Evolutionary conservation across 2,888 invertebrate species (phyloP).

Genomic region (Deilephila elpenor): DNA sequence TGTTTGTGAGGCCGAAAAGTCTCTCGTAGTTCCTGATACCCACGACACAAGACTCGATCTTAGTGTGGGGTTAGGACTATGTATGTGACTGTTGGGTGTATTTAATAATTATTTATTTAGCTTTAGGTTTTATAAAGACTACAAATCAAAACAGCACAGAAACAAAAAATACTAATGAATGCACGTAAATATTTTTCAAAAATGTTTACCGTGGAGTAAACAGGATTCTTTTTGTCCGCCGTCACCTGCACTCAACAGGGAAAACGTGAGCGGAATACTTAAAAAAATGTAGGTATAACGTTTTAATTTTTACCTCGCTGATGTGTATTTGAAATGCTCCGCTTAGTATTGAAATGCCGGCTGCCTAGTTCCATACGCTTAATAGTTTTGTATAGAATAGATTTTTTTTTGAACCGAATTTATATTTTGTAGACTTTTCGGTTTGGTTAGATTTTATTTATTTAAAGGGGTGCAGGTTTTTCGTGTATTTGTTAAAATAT

Average conservation of each 20-base stretch:
- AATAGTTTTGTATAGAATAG: not conserved
- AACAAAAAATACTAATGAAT: slow-evolving; percentile 1
- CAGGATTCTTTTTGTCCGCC: slow-evolving; percentile 49
- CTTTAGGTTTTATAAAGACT: too few species aligned
- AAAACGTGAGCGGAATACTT: slow-evolving; percentile 61
- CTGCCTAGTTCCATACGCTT: not conserved
- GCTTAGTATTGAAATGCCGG: not conserved
- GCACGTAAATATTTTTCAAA: slow-evolving; percentile 9
- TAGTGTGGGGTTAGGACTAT: too few species aligned
- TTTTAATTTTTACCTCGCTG: slow-evolving; percentile 44
- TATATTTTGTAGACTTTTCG: not conserved
- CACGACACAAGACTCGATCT: too few species aligned
- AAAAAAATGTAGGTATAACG: slow-evolving; percentile 44
- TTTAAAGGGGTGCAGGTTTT: too few species aligned
- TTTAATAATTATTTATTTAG: too few species aligned
- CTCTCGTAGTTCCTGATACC: too few species aligned
- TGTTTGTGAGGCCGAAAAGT: too few species aligned
- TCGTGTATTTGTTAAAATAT: too few species aligned
- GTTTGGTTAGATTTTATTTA: not conserved
- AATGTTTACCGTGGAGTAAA: slow-evolving; percentile 37
- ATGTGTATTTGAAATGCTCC: slow-evolving; percentile 11
- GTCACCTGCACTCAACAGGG: slow-evolving; percentile 74
- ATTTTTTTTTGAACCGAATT: not conserved
- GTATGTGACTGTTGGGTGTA: too few species aligned
- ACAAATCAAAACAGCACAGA: not conserved